These are phyloP conservation scores for Myopa tessellatipennis DNA, from an alignment of 2,888 invertebrate genomes.

Conservation along the genomic window DNA sequence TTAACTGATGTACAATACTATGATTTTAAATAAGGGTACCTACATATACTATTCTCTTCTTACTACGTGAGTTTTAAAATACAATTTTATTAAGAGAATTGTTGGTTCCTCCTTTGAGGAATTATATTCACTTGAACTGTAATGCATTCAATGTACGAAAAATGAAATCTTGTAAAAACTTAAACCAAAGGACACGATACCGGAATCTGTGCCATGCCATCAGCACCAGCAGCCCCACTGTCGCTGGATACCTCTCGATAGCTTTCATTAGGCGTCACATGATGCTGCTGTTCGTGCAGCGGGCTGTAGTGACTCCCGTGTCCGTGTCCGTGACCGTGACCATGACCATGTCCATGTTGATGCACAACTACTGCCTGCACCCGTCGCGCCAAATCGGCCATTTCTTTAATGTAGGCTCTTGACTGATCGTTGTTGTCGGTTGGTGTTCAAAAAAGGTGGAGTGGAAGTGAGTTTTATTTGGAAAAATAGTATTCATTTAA, in stretches of 20 bases:
- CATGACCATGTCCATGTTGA: constrained; percentile 53
- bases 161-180: constrained; percentile 26
- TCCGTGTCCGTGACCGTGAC: constrained; percentile 53
- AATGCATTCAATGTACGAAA: not conserved
- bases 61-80: too few relatives aligned
- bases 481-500: constrained; percentile 11
- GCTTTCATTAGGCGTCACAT: constrained; percentile 54
- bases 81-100: not conserved
- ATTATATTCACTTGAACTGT: not conserved
- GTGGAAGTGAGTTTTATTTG: constrained; percentile 10
- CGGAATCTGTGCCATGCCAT: constrained; percentile 66
- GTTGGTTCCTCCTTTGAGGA: not conserved
- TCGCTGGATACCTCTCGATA: constrained; percentile 68
- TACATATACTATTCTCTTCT: too few relatives aligned
- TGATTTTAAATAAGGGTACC: too few relatives aligned
- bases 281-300: constrained; percentile 54
- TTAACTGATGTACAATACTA: too few relatives aligned
- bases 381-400: constrained; percentile 64
- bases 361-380: constrained; percentile 65
- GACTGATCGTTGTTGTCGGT: constrained; percentile 53
- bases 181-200: constrained; percentile 57
- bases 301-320: constrained; percentile 59
- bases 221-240: constrained; percentile 51
- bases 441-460: constrained; percentile 27
- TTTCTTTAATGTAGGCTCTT: constrained; percentile 65